A percentile compares a stretch with the other conserved stretches of the same genome.
phyloP scores from a whole-genome alignment of 2,888 invertebrate genomes.

The Phalera bucephala region DNA sequence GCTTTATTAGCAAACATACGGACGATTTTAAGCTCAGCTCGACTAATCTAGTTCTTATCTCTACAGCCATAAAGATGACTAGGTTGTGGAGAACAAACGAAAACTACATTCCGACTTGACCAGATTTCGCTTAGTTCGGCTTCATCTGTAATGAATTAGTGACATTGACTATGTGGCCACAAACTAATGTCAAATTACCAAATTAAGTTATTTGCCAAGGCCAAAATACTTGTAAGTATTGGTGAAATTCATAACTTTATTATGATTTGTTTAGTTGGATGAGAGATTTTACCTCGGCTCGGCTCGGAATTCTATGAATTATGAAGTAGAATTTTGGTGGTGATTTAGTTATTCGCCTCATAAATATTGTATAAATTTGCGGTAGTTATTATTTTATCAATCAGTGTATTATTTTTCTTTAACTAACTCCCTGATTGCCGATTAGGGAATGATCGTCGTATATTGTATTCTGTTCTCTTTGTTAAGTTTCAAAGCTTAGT shows the following conservation, averaged over 20 bases:
- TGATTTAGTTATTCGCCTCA: slow-evolving; percentile 4
- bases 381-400: neutral
- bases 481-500: slow-evolving; percentile 39
- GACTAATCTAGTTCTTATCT: slow-evolving; percentile 51
- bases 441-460: too few relatives aligned
- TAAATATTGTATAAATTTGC: slow-evolving; percentile 7
- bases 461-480: too few relatives aligned
- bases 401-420: too few relatives aligned
- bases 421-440: too few relatives aligned
- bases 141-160: slow-evolving; percentile 45
- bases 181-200: slow-evolving; percentile 33
- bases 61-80: slow-evolving; percentile 42
- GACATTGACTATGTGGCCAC: slow-evolving; percentile 26
- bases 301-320: slow-evolving; percentile 15
- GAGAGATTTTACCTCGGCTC: slow-evolving; percentile 12
- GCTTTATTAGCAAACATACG: slow-evolving; percentile 70
- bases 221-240: slow-evolving; percentile 40
- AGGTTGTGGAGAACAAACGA: slow-evolving; percentile 30
- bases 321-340: slow-evolving; percentile 7
- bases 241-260: slow-evolving; percentile 19
- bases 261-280: slow-evolving; percentile 26
- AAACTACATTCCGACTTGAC: slow-evolving; percentile 23
- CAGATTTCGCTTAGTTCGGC: slow-evolving; percentile 37
- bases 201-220: slow-evolving; percentile 32
- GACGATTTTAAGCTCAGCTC: slow-evolving; percentile 47